Percentiles rank a stretch among this genome's conserved stretches.
These are phyloP conservation scores for Sus cebifrons DNA, from an alignment of 2,797 vertebrate species.

Conservation along the genomic window DNA sequence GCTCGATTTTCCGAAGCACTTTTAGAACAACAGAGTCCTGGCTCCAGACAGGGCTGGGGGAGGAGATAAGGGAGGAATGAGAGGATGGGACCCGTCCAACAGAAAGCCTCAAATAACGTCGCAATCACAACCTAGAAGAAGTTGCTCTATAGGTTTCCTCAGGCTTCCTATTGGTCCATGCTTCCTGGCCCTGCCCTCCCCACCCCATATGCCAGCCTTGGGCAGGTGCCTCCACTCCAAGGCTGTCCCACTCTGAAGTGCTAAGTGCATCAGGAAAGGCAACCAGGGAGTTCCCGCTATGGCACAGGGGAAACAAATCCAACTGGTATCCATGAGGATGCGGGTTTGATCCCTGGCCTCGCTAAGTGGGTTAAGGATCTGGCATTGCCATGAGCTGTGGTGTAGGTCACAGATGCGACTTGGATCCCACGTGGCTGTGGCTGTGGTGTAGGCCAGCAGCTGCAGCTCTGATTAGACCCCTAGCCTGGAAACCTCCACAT, in stretches of 20 bases:
- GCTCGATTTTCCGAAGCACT: constrained; percentile 72
- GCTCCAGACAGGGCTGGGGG: constrained; percentile 59
- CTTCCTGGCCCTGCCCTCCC: too few species aligned
- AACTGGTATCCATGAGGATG: too few species aligned
- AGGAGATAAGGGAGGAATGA: constrained; percentile 78
- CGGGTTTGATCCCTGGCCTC: too few species aligned
- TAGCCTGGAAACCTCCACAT: too few species aligned
- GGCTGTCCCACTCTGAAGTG: not conserved
- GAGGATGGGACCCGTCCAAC: constrained; percentile 25
- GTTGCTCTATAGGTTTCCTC: not conserved
- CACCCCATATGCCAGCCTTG: not conserved
- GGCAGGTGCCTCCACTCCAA: constrained; percentile 39
- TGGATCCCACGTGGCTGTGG: too few species aligned
- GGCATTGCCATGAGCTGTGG: too few species aligned
- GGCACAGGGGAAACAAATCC: too few species aligned
- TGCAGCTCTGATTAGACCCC: too few species aligned
- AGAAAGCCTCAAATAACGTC: constrained; percentile 46
- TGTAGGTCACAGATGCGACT: too few species aligned
- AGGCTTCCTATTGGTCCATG: not conserved
- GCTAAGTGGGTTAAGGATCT: too few species aligned
- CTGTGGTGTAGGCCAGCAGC: too few species aligned
- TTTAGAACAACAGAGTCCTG: constrained; percentile 75
- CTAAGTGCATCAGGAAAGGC: not conserved
- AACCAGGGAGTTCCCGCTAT: not conserved
- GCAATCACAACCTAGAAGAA: not conserved